Evolutionary conservation across 2,797 vertebrate species (phyloP).

Genomic region (Cygnus olor): DNA sequence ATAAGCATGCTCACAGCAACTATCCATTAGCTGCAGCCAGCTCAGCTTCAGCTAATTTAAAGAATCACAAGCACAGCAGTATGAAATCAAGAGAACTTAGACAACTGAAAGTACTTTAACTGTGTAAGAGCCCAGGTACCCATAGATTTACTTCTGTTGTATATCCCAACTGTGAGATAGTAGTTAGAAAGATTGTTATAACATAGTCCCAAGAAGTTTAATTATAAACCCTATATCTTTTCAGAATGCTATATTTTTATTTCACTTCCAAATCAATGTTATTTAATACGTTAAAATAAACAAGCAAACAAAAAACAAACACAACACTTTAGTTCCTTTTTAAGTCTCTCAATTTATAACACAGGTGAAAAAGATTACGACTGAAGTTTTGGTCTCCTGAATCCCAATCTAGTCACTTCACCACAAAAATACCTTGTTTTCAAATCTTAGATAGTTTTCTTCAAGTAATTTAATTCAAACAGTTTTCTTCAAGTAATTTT

Average conservation of each 20-base stretch:
- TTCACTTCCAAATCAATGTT: neutral
- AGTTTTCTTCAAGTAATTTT: neutral
- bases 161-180: neutral
- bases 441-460: neutral
- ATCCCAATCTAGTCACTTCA: neutral
- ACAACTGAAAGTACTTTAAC: neutral
- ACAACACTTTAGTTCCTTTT: neutral
- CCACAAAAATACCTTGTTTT: neutral
- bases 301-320: too few relatives aligned
- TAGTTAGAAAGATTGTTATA: neutral
- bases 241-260: neutral
- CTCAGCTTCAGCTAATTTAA: slow-evolving; percentile 47
- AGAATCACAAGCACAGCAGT: slow-evolving; percentile 51
- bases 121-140: neutral
- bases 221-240: neutral
- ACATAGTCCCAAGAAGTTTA: neutral
- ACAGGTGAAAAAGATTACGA: neutral
- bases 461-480: neutral
- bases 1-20: neutral
- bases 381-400: neutral
- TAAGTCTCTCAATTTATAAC: neutral
- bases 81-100: slow-evolving; percentile 26
- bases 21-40: neutral
- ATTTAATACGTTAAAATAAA: neutral
- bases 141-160: neutral